Evolutionary conservation across 2,888 invertebrate species (phyloP), one percentile per base, ranked within the genome.

Genomic region (Stomorhina lunata): DNA sequence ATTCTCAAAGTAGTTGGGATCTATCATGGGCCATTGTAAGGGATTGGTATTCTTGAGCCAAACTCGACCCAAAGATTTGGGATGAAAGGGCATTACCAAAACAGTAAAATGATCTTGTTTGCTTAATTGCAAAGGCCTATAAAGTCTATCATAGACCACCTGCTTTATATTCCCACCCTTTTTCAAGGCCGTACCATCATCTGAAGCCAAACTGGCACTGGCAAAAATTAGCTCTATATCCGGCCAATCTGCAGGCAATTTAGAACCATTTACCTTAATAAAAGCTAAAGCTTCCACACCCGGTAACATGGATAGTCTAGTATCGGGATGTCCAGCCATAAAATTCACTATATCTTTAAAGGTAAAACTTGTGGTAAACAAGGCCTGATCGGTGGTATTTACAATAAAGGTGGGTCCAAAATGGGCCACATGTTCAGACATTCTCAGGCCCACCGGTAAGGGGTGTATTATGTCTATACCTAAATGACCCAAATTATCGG

Each of bases 1-100:
- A 86, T 95, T 93, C 0, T 93, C 92, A 78, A 97, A 93, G 88
- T 97, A 97, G 86, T 97, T 96, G 0, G 96, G 95, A 85, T 95
- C 94, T 85, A 98, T 93, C n/a, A 93, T 91, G 0, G 97, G 97
- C 85, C 94, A 93, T 43, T 94, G 94, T 55, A 94, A 93, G 0
- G 97, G 96, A 91, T 97, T 94, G 9, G 91, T 93, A 53, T 94
- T 93, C 85, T 92, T 93, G 5, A 98, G 91, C 86, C 92, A 92
- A 0, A 96, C 85, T 22, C 92, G 91, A 0, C 96, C 96, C 25
- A 92, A 91, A 12, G 96, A 96, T 87, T 94, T 93, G 0, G 96
- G 96, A 87, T 95, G 93, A 61, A 95, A 92, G 7, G 95, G 89
- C 91, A 95, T 94, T 0, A 94, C 93, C 80, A 95, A 92, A 6